These are phyloP conservation scores for Pedetes capensis DNA, from an alignment of 2,113 vertebrate species.

Conservation along the genomic window DNA sequence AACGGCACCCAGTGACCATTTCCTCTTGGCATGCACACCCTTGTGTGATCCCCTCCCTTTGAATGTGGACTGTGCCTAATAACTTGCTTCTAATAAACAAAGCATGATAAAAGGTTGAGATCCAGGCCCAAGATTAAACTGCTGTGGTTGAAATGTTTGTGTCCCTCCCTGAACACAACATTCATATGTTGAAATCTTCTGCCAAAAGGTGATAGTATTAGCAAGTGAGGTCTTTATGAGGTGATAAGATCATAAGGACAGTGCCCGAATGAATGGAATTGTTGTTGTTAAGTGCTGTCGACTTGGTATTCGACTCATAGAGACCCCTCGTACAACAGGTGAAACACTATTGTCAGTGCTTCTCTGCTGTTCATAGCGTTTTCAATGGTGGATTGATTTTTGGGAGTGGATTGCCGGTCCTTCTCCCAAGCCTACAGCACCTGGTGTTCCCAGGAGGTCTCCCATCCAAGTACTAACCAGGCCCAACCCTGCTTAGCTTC, in stretches of 20 bases:
- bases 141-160: background rate
- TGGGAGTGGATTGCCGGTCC: no score
- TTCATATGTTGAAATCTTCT: background rate
- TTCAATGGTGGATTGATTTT: no score
- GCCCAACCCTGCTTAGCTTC: no score
- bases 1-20: background rate
- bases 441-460: no score
- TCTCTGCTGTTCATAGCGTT: no score
- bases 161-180: rapidly evolving
- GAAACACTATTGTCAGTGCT: no score
- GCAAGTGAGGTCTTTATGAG: background rate
- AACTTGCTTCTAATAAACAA: background rate
- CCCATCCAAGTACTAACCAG: no score
- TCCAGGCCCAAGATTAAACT: background rate
- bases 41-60: background rate
- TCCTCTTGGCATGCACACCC: background rate
- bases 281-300: no score
- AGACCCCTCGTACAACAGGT: no score
- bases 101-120: background rate
- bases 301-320: no score
- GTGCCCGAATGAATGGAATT: background rate
- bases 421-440: no score
- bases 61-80: background rate
- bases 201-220: background rate
- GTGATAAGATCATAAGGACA: background rate